A percentile compares a stretch with the other conserved stretches of the same genome.
These are phyloP conservation scores for Dilophus febrilis DNA, from an alignment of 2,888 invertebrate species.

Conservation along the genomic window DNA sequence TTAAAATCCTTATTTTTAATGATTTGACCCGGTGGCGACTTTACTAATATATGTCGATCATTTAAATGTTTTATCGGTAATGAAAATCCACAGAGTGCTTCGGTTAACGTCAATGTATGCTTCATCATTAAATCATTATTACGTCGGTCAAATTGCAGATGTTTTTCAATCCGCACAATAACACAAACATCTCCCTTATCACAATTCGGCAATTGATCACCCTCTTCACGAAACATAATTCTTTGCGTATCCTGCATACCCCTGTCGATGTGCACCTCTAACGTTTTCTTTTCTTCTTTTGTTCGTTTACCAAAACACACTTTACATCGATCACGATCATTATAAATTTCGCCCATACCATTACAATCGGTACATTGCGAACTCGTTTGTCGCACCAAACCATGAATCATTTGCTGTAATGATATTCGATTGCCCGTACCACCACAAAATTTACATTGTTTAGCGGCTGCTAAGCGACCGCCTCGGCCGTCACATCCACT, in stretches of 20 bases:
- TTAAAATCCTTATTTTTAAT: slow-evolving; percentile 68
- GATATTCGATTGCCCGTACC: slow-evolving; percentile 44
- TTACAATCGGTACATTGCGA: slow-evolving; percentile 43
- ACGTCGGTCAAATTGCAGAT: slow-evolving; percentile 60
- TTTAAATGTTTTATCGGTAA: slow-evolving; percentile 79
- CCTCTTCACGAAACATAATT: slow-evolving; percentile 72
- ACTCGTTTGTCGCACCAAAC: slow-evolving; percentile 42
- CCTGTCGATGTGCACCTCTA: slow-evolving; percentile 77
- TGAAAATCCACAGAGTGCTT: slow-evolving; percentile 80
- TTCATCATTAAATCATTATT: slow-evolving; percentile 58
- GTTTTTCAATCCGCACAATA: slow-evolving; percentile 63
- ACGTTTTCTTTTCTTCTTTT: slow-evolving; percentile 60
- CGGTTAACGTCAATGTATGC: slow-evolving; percentile 61
- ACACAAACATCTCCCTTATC: slow-evolving; percentile 83
- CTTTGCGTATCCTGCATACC: slow-evolving; percentile 79
- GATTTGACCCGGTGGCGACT: slow-evolving; percentile 61
- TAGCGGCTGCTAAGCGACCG: slow-evolving; percentile 48
- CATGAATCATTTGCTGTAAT: slow-evolving; percentile 5
- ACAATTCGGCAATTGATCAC: slow-evolving; percentile 74
- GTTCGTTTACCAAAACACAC: slow-evolving; percentile 74
- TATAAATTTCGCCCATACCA: slow-evolving; percentile 55
- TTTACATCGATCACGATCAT: slow-evolving; percentile 67
- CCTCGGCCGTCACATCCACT: slow-evolving; percentile 32
- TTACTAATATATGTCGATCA: slow-evolving; percentile 64
- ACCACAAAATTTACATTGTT: slow-evolving; percentile 53